Conservation (phyloP, 2,888 invertebrate species). For the Cordilura impudica region DNA sequence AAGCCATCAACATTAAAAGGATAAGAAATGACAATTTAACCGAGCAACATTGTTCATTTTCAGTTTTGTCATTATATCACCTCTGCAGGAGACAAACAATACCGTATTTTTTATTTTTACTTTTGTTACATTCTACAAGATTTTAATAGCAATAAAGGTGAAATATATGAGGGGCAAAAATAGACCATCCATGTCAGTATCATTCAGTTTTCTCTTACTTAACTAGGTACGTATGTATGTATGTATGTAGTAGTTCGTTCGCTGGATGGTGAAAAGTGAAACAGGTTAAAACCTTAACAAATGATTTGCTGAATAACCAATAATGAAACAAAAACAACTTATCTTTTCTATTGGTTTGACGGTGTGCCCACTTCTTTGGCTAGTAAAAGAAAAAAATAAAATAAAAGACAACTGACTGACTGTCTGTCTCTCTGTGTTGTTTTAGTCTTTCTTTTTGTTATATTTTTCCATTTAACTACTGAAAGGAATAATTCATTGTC, state of each 20-base stretch:
- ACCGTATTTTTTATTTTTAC: not conserved
- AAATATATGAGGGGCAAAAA: conserved; percentile 21
- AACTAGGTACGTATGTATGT: not conserved
- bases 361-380: not conserved
- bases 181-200: conserved; percentile 9
- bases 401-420: conserved; percentile 58
- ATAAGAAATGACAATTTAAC: conserved; percentile 23
- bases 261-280: conserved; percentile 17
- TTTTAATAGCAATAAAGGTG: conserved; percentile 46
- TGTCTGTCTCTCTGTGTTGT: conserved; percentile 64
- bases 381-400: not conserved
- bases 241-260: not conserved
- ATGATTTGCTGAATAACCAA: conserved; percentile 75
- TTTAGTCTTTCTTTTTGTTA: conserved; percentile 29
- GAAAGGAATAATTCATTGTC: conserved; percentile 73
- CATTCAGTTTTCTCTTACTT: not conserved
- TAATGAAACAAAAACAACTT: conserved; percentile 69
- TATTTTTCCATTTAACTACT: conserved; percentile 39
- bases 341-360: conserved; percentile 15
- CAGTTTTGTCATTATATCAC: conserved; percentile 26
- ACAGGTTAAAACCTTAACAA: conserved; percentile 64
- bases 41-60: conserved; percentile 22
- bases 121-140: conserved; percentile 16
- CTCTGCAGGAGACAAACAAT: conserved; percentile 39
- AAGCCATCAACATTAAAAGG: not conserved